phyloP scores from a whole-genome alignment of 2,888 invertebrate genomes.

The Lepas anatifera region DNA sequence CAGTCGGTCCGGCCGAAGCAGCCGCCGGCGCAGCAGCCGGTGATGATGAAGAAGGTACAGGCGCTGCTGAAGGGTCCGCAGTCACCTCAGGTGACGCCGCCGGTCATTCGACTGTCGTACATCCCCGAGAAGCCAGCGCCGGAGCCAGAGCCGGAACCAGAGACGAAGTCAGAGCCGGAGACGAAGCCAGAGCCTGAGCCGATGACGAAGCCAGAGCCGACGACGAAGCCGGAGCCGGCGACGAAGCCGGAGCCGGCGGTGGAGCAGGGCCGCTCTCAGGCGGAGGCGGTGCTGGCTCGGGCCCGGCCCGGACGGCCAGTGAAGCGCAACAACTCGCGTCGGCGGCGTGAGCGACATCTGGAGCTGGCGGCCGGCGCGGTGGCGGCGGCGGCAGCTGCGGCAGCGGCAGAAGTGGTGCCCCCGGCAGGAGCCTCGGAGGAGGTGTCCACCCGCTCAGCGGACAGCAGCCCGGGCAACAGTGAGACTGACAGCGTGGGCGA shows the following conservation, averaged over 20 bases:
- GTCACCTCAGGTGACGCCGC: slow-evolving; percentile 47
- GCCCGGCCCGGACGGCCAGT: slow-evolving; percentile 46
- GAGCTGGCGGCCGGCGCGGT: not conserved
- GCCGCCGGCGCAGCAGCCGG: slow-evolving; percentile 50
- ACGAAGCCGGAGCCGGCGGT: slow-evolving; percentile 51
- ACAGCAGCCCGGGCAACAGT: slow-evolving; percentile 36
- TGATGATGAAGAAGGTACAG: slow-evolving; percentile 45
- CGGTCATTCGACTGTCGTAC: slow-evolving; percentile 52
- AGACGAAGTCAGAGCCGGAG: slow-evolving; percentile 50
- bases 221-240: slow-evolving; percentile 44
- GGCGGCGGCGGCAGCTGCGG: slow-evolving; percentile 38
- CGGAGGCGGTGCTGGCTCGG: no score
- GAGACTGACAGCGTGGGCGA: not conserved
- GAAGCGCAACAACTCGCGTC: slow-evolving; percentile 20
- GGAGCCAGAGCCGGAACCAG: slow-evolving; percentile 36
- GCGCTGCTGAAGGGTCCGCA: slow-evolving; percentile 49
- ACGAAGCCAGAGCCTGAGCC: slow-evolving; percentile 43
- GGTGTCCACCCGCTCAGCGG: slow-evolving; percentile 52
- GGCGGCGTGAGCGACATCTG: not conserved
- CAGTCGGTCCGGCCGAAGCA: slow-evolving; percentile 50
- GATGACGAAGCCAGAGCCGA: slow-evolving; percentile 26
- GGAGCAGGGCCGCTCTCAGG: no score
- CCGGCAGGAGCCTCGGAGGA: no score
- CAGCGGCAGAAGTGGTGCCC: slow-evolving; percentile 50
- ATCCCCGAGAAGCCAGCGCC: slow-evolving; percentile 49